Base-by-base conservation (phyloP, 1,140 invertebrate species). In the Agrypnia vestita region DNA sequence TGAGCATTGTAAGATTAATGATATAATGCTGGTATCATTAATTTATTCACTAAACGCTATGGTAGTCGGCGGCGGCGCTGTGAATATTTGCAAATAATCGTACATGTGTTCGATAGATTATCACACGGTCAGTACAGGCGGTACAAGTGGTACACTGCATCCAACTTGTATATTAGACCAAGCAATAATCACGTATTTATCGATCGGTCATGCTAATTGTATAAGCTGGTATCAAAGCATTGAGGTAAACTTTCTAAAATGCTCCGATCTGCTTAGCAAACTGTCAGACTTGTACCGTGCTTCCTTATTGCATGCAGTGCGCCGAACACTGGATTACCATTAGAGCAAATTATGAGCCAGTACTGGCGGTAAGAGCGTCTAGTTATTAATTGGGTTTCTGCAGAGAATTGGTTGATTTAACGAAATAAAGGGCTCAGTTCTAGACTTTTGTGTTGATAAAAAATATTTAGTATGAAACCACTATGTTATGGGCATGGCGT, bases 151-250 rank as follows among this genome's bases (percentile, higher is more conserved):
- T 51, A 51, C 49, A 51, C 49, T 3, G 1, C 11, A 71, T 71
- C 9, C 17, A 62, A 12, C 19, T 12, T 62, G 3, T 25, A 71
- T 53, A 71, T 53, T 49, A 43, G 47, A 35, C 55, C 21, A 25
- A 10, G 71, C 71, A 56, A 46, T 71, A 59, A 79, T 64, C 56
- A 59, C 21, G 53, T 79, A 64, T 62, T 64, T 73, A 67, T 64
- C 79, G 51, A 76, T 76, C 49, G 74, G 64, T 69, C 79, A 69
- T 73, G 53, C 73, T 73, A 80, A 75, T 80, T 80, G 79, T 78
- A 78, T 55, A 55, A 71, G 46, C 35, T 35, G 46, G 43, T 71
- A 78, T 71, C 76, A 71, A 78, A 78, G 71, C 62, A 64, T 64
- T 53, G 47, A 78, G 17, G 11, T 17, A 47, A 47, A 71, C 67